phyloP scores from a whole-genome alignment of 1,140 invertebrate species.

The Agraylea sexmaculata region DNA sequence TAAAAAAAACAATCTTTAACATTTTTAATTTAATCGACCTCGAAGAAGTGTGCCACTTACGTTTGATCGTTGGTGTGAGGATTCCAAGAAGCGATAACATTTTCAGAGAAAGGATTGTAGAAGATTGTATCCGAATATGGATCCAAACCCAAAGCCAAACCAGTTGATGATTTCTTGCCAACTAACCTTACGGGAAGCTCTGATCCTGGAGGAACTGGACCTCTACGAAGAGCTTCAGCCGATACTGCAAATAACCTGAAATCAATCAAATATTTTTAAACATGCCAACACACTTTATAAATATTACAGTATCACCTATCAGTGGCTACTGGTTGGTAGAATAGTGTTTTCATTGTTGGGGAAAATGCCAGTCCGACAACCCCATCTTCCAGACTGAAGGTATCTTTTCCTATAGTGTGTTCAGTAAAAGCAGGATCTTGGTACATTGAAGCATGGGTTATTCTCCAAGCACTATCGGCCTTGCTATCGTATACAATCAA shows the following conservation, averaged over 20 bases:
- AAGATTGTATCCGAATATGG: slow-evolving; percentile 54
- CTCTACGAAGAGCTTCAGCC: slow-evolving; percentile 54
- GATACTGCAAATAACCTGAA: slow-evolving; percentile 59
- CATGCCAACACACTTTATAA: too few relatives aligned
- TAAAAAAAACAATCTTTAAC: slow-evolving; percentile 2
- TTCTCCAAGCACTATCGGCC: slow-evolving; percentile 60
- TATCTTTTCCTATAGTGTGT: slow-evolving; percentile 47
- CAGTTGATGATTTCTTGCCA: slow-evolving; percentile 70
- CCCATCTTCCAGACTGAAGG: slow-evolving; percentile 67
- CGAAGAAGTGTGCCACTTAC: too few relatives aligned
- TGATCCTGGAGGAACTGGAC: slow-evolving; percentile 52
- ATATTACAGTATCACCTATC: slow-evolving; percentile 49
- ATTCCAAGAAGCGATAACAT: slow-evolving; percentile 64
- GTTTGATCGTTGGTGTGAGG: slow-evolving; percentile 53
- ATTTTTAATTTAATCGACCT: too few relatives aligned
- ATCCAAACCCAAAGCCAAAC: slow-evolving; percentile 56
- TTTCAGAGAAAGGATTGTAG: slow-evolving; percentile 65
- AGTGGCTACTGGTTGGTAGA: slow-evolving; percentile 73
- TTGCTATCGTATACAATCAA: slow-evolving; percentile 61
- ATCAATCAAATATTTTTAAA: too few relatives aligned
- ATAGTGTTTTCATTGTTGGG: slow-evolving; percentile 49
- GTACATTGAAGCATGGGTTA: slow-evolving; percentile 66
- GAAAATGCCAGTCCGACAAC: slow-evolving; percentile 66
- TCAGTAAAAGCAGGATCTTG: slow-evolving; percentile 64
- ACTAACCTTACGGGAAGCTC: slow-evolving; percentile 60